phyloP scores from a whole-genome alignment of 1,140 invertebrate species.

The Pteromalus puparum region DNA sequence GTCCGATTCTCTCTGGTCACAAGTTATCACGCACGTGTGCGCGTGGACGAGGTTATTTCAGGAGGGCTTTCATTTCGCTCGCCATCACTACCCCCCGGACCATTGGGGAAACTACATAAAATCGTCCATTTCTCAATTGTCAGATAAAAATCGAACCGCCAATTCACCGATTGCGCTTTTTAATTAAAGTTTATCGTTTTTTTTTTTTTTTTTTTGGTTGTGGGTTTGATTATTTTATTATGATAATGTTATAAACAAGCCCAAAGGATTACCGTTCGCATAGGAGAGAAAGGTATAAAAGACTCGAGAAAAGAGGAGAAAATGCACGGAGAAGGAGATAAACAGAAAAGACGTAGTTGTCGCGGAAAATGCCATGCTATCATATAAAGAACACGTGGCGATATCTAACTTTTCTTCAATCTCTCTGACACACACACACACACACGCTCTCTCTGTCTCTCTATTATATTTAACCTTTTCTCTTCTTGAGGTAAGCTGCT shows the following conservation, averaged over 20 bases:
- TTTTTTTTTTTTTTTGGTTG: no score
- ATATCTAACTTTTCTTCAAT: neutral
- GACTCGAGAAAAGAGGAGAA: no score
- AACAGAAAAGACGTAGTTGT: no score
- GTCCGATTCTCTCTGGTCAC: neutral
- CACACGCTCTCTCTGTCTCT: neutral
- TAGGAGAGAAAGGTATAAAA: no score
- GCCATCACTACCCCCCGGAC: neutral
- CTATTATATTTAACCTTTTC: neutral
- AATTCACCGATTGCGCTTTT: neutral
- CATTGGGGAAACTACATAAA: neutral
- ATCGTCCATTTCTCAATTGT: neutral
- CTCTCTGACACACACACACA: neutral
- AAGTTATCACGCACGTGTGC: neutral
- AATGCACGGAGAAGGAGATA: no score
- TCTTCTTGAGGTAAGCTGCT: constrained; percentile 66
- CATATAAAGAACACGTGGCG: constrained; percentile 57
- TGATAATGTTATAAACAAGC: no score
- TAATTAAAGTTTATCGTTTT: no score
- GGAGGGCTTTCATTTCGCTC: constrained; percentile 54
- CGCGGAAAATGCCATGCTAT: constrained; percentile 50
- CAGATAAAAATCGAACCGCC: no score
- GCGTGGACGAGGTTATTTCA: constrained; percentile 5
- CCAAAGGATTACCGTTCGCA: no score
- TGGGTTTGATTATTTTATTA: no score